Conservation (phyloP, 2,888 invertebrate genomes). For the Chrysolina oricalcia region DNA sequence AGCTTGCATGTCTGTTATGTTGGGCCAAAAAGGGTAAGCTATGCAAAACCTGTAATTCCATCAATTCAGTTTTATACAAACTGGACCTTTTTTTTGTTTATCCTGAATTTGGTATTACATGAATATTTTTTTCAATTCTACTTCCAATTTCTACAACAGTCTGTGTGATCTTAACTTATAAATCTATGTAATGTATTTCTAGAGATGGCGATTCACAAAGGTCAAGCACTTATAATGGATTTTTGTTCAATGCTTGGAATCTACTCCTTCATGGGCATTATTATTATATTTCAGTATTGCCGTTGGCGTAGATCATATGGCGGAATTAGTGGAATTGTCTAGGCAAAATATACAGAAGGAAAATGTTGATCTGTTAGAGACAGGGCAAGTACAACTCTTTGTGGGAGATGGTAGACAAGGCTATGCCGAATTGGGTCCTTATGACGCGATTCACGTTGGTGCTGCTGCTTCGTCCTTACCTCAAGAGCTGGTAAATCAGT, state of each 20-base stretch:
- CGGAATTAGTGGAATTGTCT: constrained; percentile 85
- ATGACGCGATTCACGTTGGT: constrained; percentile 94
- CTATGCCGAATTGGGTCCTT: constrained; percentile 83
- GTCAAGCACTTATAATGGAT: too few relatives aligned
- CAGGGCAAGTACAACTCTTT: constrained; percentile 80
- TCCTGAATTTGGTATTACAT: too few relatives aligned
- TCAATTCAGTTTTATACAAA: too few relatives aligned
- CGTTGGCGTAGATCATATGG: constrained; percentile 94
- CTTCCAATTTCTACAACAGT: too few relatives aligned
- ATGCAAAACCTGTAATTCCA: background rate
- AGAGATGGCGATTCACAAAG: too few relatives aligned
- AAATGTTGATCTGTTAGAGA: constrained; percentile 80
- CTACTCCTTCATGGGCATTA: background rate
- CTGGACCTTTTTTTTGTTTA: too few relatives aligned
- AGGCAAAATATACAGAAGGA: constrained; percentile 84
- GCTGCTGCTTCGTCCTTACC: constrained; percentile 89
- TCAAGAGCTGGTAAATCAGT: constrained; percentile 85
- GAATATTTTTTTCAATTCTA: too few relatives aligned
- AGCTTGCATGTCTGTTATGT: constrained; percentile 91
- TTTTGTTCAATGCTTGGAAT: too few relatives aligned
- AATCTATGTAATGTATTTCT: too few relatives aligned
- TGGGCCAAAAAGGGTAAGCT: constrained; percentile 77
- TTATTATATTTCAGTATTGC: constrained; percentile 61
- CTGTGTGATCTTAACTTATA: too few relatives aligned
- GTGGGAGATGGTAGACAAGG: constrained; percentile 94